These are phyloP conservation scores for Vombatus ursinus DNA, from an alignment of 2,113 vertebrate species.

Conservation along the genomic window DNA sequence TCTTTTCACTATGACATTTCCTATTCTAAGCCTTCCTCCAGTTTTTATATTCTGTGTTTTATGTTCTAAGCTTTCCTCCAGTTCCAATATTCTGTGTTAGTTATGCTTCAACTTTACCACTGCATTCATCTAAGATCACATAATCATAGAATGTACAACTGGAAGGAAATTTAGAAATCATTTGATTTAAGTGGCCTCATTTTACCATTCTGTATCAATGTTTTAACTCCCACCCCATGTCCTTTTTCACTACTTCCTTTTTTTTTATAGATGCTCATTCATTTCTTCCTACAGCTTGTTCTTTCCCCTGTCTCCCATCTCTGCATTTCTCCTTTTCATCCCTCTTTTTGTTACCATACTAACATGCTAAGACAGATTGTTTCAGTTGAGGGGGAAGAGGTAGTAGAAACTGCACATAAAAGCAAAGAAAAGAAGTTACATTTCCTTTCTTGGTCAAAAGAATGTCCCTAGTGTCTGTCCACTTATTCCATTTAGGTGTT, in stretches of 20 bases:
- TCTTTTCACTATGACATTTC: neutral
- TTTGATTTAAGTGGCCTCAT: neutral
- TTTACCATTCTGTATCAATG: neutral
- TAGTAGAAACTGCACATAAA: conserved; percentile 43
- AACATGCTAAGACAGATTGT: conserved; percentile 50
- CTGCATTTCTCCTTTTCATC: neutral
- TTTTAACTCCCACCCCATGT: neutral
- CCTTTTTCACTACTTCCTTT: neutral
- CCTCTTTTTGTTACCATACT: conserved; percentile 15
- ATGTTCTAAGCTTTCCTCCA: neutral
- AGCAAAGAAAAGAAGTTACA: conserved; percentile 64
- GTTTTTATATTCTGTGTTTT: neutral
- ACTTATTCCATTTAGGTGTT: conserved; percentile 59
- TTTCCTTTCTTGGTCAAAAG: conserved; percentile 63
- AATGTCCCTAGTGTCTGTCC: conserved; percentile 30
- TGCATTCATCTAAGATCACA: neutral
- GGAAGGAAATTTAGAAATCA: neutral
- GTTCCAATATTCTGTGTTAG: neutral
- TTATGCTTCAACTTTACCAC: neutral
- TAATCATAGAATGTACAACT: neutral
- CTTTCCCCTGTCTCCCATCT: neutral
- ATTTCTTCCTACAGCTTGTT: neutral
- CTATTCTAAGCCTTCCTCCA: neutral
- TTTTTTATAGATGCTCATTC: neutral
- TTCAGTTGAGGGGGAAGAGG: conserved; percentile 50